These are phyloP conservation scores for Drosophila bifasciata DNA, from an alignment of 1,140 invertebrate species.

Conservation along the genomic window DNA sequence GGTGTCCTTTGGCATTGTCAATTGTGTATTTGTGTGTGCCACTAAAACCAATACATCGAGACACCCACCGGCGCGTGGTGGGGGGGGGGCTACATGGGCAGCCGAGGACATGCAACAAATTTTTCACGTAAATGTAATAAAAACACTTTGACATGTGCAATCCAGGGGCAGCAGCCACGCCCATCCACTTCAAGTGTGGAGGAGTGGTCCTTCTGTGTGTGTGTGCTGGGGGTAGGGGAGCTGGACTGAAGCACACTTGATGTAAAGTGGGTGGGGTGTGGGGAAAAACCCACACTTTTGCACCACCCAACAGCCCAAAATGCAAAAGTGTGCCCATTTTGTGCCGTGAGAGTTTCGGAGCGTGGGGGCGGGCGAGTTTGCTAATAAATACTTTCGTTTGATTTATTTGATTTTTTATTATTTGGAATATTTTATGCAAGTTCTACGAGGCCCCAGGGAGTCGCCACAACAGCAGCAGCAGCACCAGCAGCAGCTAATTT, in stretches of 20 bases:
- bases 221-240: conserved; percentile 7
- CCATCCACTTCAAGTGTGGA: conserved; percentile 53
- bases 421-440: conserved; percentile 75
- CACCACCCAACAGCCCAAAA: conserved; percentile 2
- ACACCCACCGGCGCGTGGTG: too few relatives aligned
- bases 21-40: conserved; percentile 41
- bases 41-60: conserved; percentile 59
- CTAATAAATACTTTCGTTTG: conserved; percentile 74
- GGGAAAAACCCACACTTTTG: conserved; percentile 12
- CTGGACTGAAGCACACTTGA: conserved; percentile 46
- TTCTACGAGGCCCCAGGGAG: conserved; percentile 55
- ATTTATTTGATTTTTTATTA: conserved; percentile 81
- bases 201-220: conserved; percentile 23
- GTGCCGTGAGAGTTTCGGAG: conserved; percentile 25
- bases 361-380: not conserved
- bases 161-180: conserved; percentile 10
- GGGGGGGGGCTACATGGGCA: conserved; percentile 61
- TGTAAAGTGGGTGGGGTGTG: conserved; percentile 42
- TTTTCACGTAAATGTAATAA: conserved; percentile 83
- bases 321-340: conserved; percentile 11
- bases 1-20: conserved; percentile 64
- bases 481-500: not conserved
- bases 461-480: not conserved
- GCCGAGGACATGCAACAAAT: conserved; percentile 79
- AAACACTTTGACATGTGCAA: conserved; percentile 75